Evolutionary conservation across 1,140 invertebrate species (phyloP).

Genomic region (Drosophila novamexicana): DNA sequence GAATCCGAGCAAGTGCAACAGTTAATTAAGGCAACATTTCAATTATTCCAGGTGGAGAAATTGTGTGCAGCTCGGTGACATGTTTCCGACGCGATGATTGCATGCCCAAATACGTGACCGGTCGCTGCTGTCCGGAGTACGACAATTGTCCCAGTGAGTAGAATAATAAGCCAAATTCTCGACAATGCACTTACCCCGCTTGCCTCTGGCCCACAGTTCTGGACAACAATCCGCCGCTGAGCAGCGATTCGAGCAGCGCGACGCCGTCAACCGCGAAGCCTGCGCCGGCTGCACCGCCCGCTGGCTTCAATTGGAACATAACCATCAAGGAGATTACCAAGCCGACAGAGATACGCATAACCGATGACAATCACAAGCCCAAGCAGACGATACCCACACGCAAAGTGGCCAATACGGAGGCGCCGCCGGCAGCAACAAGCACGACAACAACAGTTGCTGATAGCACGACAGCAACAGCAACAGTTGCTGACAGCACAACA

Average conservation of each 20-base stretch:
- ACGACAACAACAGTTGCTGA: conserved; percentile 13
- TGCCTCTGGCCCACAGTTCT: conserved; percentile 42
- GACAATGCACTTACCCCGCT: background rate
- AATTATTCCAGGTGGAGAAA: conserved; percentile 86
- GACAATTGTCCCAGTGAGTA: conserved; percentile 90
- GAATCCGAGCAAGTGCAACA: background rate
- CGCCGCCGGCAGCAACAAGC: conserved; percentile 31
- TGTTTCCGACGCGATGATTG: conserved; percentile 91
- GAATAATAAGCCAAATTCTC: background rate
- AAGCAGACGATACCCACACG: conserved; percentile 66
- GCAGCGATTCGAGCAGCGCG: conserved; percentile 38
- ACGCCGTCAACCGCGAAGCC: conserved; percentile 48
- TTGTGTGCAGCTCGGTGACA: conserved; percentile 90
- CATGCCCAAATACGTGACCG: conserved; percentile 87
- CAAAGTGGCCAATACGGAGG: conserved; percentile 51
- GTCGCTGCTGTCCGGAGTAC: conserved; percentile 91
- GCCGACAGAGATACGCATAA: conserved; percentile 82
- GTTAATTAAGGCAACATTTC: conserved; percentile 1
- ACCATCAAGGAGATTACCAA: conserved; percentile 84
- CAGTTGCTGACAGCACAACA: conserved; percentile 14
- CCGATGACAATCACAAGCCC: conserved; percentile 74
- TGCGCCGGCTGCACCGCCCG: conserved; percentile 37
- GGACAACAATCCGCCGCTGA: conserved; percentile 67
- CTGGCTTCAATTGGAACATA: conserved; percentile 77
- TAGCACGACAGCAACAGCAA: conserved; percentile 16